phyloP scores from a whole-genome alignment of 1,140 invertebrate species.

The Aradophagus sp. region DNA sequence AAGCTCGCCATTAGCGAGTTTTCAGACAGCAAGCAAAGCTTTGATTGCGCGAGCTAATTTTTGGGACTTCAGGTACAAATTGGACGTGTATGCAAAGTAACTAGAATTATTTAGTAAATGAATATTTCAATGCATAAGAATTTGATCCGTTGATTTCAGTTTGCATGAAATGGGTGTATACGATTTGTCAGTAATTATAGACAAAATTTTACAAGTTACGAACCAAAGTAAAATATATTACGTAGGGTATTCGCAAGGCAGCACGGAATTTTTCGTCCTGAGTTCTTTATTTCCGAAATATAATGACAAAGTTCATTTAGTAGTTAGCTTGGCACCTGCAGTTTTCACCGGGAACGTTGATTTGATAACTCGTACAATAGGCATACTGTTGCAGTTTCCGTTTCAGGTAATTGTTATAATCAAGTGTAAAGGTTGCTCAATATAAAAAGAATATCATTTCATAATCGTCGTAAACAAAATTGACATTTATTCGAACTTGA shows the following conservation, averaged over 20 bases:
- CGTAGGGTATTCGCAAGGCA: constrained; percentile 83
- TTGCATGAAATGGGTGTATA: constrained; percentile 79
- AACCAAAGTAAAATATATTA: constrained; percentile 76
- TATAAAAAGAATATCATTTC: too few species aligned
- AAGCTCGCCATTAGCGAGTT: constrained; percentile 78
- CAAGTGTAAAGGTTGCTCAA: too few species aligned
- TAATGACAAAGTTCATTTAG: constrained; percentile 75
- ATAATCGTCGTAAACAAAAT: too few species aligned
- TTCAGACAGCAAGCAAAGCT: constrained; percentile 60
- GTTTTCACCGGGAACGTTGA: constrained; percentile 61
- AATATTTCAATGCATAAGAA: constrained; percentile 1
- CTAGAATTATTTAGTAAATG: neutral
- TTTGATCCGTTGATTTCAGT: constrained; percentile 51
- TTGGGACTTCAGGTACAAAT: constrained; percentile 80
- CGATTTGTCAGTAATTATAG: constrained; percentile 78
- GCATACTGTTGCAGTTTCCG: constrained; percentile 12
- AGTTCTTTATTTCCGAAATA: constrained; percentile 76
- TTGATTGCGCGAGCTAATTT: constrained; percentile 78
- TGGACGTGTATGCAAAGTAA: too few species aligned
- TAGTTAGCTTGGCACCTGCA: constrained; percentile 77
- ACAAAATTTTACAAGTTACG: constrained; percentile 75
- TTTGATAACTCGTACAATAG: neutral
- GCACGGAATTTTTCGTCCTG: constrained; percentile 74
- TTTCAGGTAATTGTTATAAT: constrained; percentile 42
- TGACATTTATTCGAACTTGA: too few species aligned